These are phyloP conservation scores for Danionella cerebrum DNA, from an alignment of 2,113 vertebrate species.

Conservation along the genomic window DNA sequence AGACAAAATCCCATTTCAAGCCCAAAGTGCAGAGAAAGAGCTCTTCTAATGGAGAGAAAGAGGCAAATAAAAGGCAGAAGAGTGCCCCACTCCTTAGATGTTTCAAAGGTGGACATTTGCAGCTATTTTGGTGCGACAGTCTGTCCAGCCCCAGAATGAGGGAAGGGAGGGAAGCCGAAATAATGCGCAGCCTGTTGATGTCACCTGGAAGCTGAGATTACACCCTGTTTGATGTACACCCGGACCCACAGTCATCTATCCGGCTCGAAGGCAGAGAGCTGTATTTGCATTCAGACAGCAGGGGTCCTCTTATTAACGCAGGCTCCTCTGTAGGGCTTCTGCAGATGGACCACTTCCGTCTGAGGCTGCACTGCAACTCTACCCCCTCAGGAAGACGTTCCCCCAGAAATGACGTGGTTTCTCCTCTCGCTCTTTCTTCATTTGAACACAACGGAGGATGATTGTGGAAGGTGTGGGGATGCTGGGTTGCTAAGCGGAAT, in stretches of 20 bases:
- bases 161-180: conserved; percentile 68
- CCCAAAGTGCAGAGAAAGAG: conserved; percentile 84
- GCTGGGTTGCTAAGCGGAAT: too few relatives aligned
- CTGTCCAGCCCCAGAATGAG: conserved; percentile 87
- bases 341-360: too few relatives aligned
- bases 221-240: conserved; percentile 78
- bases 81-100: conserved; percentile 72
- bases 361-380: conserved; percentile 50
- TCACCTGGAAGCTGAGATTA: conserved; percentile 91
- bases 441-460: too few relatives aligned
- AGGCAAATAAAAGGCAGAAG: conserved; percentile 62
- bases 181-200: conserved; percentile 82
- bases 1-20: conserved; percentile 75
- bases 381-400: too few relatives aligned
- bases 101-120: conserved; percentile 75
- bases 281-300: conserved; percentile 56
- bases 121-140: conserved; percentile 89
- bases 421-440: too few relatives aligned
- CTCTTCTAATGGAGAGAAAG: conserved; percentile 57
- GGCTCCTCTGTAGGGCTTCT: conserved; percentile 49
- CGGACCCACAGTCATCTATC: conserved; percentile 62
- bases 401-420: too few relatives aligned
- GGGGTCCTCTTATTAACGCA: conserved; percentile 50
- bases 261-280: conserved; percentile 42
- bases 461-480: too few relatives aligned